Evolutionary conservation across 2,113 vertebrate genomes (phyloP).

Genomic region (Salvator merianae): DNA sequence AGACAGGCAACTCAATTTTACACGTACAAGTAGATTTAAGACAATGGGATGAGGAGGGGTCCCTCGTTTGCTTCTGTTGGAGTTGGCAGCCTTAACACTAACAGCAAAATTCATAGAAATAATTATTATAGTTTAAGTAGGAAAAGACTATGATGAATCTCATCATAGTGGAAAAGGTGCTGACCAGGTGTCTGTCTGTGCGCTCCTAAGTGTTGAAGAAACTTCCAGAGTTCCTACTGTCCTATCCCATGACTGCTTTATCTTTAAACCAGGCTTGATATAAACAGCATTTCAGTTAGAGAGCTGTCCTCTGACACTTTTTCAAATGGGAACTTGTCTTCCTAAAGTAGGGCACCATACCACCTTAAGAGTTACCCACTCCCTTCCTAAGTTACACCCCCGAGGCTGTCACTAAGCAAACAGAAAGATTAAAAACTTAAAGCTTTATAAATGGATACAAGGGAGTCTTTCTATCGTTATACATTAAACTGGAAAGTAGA

Average conservation of each 20-base stretch:
- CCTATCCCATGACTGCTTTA: neutral
- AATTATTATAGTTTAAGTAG: no score
- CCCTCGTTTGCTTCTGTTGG: no score
- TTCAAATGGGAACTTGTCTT: no score
- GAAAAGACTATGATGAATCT: no score
- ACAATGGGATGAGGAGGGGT: no score
- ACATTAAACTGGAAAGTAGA: constrained; percentile 58
- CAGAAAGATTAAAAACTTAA: constrained; percentile 48
- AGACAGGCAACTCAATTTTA: no score
- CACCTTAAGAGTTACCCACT: neutral
- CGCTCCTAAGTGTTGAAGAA: no score
- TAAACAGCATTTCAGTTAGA: neutral
- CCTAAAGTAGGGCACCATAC: neutral
- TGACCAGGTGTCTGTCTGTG: no score
- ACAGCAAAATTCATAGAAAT: no score
- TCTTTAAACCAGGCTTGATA: neutral
- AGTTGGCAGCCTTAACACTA: no score
- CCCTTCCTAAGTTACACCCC: neutral
- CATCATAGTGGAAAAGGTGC: no score
- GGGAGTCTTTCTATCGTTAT: constrained; percentile 43
- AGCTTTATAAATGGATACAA: constrained; percentile 48
- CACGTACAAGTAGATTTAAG: no score
- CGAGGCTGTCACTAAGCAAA: constrained; percentile 43
- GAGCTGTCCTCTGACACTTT: neutral
- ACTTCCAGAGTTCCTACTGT: neutral